A percentile compares a stretch with the other conserved stretches of the same genome.
Conservation (phyloP, 1,140 invertebrate species). For the Metopolophium dirhodum region DNA sequence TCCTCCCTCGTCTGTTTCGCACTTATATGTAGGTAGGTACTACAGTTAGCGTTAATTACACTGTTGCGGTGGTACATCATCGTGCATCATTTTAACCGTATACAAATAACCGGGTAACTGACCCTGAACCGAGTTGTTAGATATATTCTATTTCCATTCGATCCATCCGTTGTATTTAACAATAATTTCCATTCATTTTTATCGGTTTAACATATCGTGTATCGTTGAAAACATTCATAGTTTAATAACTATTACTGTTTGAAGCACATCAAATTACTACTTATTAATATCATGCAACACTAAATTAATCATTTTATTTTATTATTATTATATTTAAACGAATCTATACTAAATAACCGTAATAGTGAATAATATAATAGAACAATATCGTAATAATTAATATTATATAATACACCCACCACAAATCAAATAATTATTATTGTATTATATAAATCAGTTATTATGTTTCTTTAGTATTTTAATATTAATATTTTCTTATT, state of each 20-base stretch:
- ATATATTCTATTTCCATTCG: not conserved
- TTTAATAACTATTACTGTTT: too few relatives aligned
- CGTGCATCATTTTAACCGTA: not conserved
- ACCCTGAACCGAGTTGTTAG: not conserved
- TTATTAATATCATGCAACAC: not conserved
- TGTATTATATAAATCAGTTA: not conserved
- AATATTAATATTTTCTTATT: not conserved
- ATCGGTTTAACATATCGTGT: not conserved
- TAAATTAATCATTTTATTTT: not conserved
- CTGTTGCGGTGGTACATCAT: not conserved
- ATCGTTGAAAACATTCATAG: not conserved
- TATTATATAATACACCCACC: not conserved
- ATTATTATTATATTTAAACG: not conserved
- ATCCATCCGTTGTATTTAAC: not conserved
- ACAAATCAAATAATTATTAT: not conserved
- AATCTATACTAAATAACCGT: not conserved
- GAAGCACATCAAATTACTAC: not conserved
- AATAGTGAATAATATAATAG: too few relatives aligned
- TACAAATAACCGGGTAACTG: slow-evolving; percentile 5
- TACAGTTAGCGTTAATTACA: not conserved
- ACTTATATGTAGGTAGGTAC: not conserved
- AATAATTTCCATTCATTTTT: not conserved
- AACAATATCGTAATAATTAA: not conserved
- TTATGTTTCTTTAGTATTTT: too few relatives aligned
- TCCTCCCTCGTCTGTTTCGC: not conserved